phyloP scores from a whole-genome alignment of 2,797 vertebrate genomes.

The Euphonia xanthogaster region DNA sequence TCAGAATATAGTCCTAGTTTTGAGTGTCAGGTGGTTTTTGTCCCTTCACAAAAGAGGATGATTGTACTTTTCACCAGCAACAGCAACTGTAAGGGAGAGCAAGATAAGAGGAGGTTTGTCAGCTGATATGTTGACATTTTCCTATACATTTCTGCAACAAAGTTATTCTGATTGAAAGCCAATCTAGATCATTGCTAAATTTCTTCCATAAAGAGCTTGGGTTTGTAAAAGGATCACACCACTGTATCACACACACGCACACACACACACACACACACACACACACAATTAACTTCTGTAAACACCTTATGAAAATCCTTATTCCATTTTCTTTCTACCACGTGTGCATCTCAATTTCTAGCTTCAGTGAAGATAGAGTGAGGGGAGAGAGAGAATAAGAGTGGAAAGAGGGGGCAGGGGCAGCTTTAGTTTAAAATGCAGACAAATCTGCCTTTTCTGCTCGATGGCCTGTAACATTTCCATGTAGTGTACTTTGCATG shows the following conservation, averaged over 20 bases:
- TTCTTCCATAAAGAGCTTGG: slow-evolving; percentile 46
- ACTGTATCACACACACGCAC: neutral
- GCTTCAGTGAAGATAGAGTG: slow-evolving; percentile 83
- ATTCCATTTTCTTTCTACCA: slow-evolving; percentile 72
- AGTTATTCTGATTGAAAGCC: slow-evolving; percentile 58
- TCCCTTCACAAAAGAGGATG: neutral
- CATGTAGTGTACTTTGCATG: slow-evolving; percentile 90
- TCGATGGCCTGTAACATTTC: slow-evolving; percentile 93
- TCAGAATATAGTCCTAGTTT: neutral
- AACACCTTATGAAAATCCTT: slow-evolving; percentile 73
- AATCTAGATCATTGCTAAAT: slow-evolving; percentile 43
- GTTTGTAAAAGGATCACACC: neutral
- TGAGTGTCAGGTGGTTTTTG: neutral
- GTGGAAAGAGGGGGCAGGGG: slow-evolving; percentile 71
- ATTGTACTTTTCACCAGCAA: neutral
- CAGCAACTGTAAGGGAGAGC: neutral
- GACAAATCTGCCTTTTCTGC: slow-evolving; percentile 90
- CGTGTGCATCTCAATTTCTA: slow-evolving; percentile 87
- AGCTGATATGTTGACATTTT: slow-evolving; percentile 61
- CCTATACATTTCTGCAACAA: neutral
- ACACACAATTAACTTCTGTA: slow-evolving; percentile 69
- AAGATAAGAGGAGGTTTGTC: slow-evolving; percentile 5
- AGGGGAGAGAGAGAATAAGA: slow-evolving; percentile 63
- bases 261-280: neutral
- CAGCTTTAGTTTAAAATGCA: slow-evolving; percentile 92